Percentiles rank a stretch among this genome's conserved stretches.
Evolutionary conservation across 2,888 invertebrate species (phyloP).

Genomic region (Metopia argyrocephala): DNA sequence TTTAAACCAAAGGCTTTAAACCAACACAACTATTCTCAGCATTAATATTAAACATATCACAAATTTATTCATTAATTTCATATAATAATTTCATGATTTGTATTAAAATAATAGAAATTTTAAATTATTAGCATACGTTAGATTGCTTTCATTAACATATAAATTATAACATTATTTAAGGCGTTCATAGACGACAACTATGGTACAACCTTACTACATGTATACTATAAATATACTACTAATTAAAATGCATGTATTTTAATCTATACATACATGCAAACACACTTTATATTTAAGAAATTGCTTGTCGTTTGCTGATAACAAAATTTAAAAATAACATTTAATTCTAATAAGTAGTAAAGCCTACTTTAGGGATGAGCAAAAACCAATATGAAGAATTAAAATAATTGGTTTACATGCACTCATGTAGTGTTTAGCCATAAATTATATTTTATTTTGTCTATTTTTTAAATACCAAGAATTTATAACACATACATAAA

Average conservation of each 20-base stretch:
- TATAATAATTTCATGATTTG: too few relatives aligned
- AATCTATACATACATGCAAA: too few relatives aligned
- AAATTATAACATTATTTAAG: background rate
- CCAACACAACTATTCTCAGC: too few relatives aligned
- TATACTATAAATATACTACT: background rate
- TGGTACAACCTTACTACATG: background rate
- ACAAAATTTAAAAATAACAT: too few relatives aligned
- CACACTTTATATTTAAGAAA: too few relatives aligned
- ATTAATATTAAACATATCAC: too few relatives aligned
- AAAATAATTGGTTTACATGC: background rate
- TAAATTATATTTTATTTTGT: background rate
- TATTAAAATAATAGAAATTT: background rate
- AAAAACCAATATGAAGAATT: background rate
- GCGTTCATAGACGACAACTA: background rate
- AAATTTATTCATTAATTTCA: too few relatives aligned
- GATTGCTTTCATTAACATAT: background rate
- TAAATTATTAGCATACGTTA: background rate
- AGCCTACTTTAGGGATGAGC: background rate
- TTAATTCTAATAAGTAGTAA: too few relatives aligned
- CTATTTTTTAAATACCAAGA: background rate
- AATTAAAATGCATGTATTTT: too few relatives aligned
- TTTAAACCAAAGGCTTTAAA: background rate
- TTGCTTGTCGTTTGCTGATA: too few relatives aligned
- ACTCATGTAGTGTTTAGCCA: background rate
- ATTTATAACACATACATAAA: constrained; percentile 10